These are phyloP conservation scores for Caenorhabditis drosophilae DNA, from an alignment of 2,888 invertebrate species.

Conservation along the genomic window DNA sequence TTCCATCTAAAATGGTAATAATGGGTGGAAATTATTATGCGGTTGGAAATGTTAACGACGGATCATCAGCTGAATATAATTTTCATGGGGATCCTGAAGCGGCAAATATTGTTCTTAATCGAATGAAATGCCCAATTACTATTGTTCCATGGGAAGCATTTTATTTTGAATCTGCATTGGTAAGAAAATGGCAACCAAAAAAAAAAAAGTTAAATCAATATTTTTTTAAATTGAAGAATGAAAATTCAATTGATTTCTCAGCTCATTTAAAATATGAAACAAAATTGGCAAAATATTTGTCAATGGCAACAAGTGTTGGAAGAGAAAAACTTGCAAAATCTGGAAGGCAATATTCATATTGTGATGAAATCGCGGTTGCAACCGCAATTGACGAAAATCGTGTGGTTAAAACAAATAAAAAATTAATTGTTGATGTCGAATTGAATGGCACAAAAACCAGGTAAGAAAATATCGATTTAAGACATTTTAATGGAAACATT, in stretches of 20 bases:
- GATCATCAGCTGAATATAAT: conserved; percentile 78
- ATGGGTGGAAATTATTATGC: conserved; percentile 63
- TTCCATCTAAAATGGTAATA: conserved; percentile 52
- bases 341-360: conserved; percentile 55
- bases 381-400: conserved; percentile 60
- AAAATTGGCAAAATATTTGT: conserved; percentile 35
- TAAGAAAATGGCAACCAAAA: too few species aligned
- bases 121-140: conserved; percentile 74
- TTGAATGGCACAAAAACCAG: conserved; percentile 30
- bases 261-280: conserved; percentile 52
- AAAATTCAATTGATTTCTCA: conserved; percentile 48
- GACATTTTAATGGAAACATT: background rate
- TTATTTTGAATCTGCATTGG: conserved; percentile 22
- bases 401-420: conserved; percentile 18
- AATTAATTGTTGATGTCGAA: conserved; percentile 27
- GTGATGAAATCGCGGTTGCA: conserved; percentile 69
- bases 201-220: too few species aligned
- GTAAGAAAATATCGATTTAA: background rate
- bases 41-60: conserved; percentile 69
- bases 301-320: conserved; percentile 37
- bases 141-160: conserved; percentile 78
- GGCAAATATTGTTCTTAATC: conserved; percentile 77
- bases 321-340: conserved; percentile 24
- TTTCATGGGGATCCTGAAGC: conserved; percentile 82
- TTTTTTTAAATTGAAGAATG: too few species aligned